Base-by-base conservation (phyloP, 2,113 vertebrate species). In the Diadophis punctatus region DNA sequence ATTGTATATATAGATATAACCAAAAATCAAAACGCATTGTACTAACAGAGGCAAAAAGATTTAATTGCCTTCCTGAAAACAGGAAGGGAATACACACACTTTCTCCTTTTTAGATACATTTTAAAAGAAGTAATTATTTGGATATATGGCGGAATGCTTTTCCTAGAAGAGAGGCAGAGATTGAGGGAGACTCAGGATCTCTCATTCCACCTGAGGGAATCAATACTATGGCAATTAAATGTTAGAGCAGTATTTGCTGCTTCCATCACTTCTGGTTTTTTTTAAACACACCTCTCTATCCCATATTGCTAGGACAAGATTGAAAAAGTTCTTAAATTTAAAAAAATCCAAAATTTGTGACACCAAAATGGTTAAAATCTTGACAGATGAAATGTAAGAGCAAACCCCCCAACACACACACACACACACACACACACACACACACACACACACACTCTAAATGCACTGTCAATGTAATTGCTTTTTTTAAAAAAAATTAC, bases 311-410 rank as follows among this genome's bases (percentile, higher is more conserved):
- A 86, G 74, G 34, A 22, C 16, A 23, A 9, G 27, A 85, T 51
- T 87, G 48, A n/a, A 8, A 30, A 25, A 34, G 34, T 18, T 92
- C 30, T 92, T 46, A n/a, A 43, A 43, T 68, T 63, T 34, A 34
- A 14, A 58, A 91, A 52, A 23, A 91, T 6, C 25, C 5, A 86
- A 48, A 4, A 58, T 22, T 30, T 43, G 16, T 91, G 22, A 56
- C 85, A 63, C 52, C 1, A n/a, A 74, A 48, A 14, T 27, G 85
- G 51, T 88, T 94, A 93, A 88, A 88, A 48, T n/a, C 6, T 39
- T 34, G 85, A 23, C 89, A 88, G 93, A 90, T 93, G 34, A 93
- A 93, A 90, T 96, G 91, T 90, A 95, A 85, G 93, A 91, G 55
- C 30, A 87, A 56, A 87, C 0, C 93, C 74, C 46, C 34, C 22